Evolutionary conservation across 2,113 vertebrate genomes (phyloP), one percentile per base, ranked within the genome.

Genomic region (Caracal caracal): DNA sequence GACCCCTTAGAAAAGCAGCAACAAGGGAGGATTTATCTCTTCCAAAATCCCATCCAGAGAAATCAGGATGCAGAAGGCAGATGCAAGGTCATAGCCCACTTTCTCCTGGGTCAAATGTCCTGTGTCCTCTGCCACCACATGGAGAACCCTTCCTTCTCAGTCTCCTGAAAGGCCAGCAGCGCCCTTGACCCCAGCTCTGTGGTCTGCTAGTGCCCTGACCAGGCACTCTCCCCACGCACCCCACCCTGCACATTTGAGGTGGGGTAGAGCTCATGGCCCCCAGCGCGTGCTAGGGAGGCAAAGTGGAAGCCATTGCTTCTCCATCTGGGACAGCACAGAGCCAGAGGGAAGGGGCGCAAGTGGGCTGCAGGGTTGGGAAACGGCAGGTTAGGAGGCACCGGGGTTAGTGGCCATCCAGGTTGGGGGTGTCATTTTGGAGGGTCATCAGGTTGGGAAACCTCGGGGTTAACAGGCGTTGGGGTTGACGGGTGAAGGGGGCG

Each of bases 71-170:
- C 87, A 30, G 22, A 33, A 47, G 8, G 30, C 37, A 37, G 24
- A 40, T 1, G 37, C n/a, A 19, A 37, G 1, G 43, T 17, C 70
- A 2, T 11, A 47, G 40, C 30, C 17, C 80, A 2, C 68, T 24
- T 75, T 35, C 78, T 91, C 28, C 2, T 10, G 16, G 40, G 80
- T 33, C 75, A 30, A 13, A 37, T 1, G 43, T 16, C 91, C 59
- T 1, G 22, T 5, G 56, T 26, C 20, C 40, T 12, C 49, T 20
- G 73, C 11, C 1, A 0, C 40, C 53, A 22, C 10, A 0, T 4
- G 71, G 66, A 56, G 35, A 53, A 17, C 26, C 61, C 61, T 24
- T 37, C 26, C 35, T 70, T 40, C 26, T 2, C 33, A 37, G 37
- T 15, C 12, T 80, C 26, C 16, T 11, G 1, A 24, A 63, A 33